Evolutionary conservation across 2,113 vertebrate genomes (phyloP), one percentile per base, ranked within the genome.

Genomic region (Callospermophilus lateralis): DNA sequence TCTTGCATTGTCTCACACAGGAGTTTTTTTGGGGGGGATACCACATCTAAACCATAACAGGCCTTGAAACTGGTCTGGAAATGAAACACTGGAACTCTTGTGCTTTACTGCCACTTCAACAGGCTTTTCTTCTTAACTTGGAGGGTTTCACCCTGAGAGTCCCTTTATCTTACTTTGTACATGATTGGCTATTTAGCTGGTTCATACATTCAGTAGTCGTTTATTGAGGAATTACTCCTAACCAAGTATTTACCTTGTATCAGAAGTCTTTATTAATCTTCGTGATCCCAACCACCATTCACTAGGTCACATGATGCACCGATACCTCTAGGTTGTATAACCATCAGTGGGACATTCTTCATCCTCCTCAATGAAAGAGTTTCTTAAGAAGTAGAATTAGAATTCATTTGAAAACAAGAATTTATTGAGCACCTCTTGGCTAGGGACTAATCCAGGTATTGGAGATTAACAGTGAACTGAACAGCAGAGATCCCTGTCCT

Each of bases 281-380:
- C 13, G 7, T 20, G 73, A 45, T 58, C 58, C 11, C 73, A 13
- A 1, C 17, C 6, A 9, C 13, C 39, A 32, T 8, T 58, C 22
- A 53, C 42, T 3, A 0, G 51, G 11, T 84, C 34, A 4, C 4
- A 1, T 74, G 39, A 53, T 20, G 9, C 11, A 1, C 13, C 1
- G 12, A 28, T 58, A 55, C 48, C 48, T 61, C 45, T 16, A 26
- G 4, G 34, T 11, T 58, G 11, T 15, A 8, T 22, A 55, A 26
- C 55, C 37, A 55, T 55, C 55, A 55, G 55, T 55, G 67, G 34
- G 2, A 2, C 4, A 4, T 34, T 30, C 39, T 45, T 87, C 37
- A 55, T 13, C 48, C 24, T 55, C 55, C 37, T n/a, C 48, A 15
- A 1, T 1, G 15, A 42, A 72, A 79, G 65, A 84, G 55, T 53